Evolutionary conservation across 2,113 vertebrate genomes (phyloP), one percentile per base, ranked within the genome.

Genomic region (Isichthys henryi): DNA sequence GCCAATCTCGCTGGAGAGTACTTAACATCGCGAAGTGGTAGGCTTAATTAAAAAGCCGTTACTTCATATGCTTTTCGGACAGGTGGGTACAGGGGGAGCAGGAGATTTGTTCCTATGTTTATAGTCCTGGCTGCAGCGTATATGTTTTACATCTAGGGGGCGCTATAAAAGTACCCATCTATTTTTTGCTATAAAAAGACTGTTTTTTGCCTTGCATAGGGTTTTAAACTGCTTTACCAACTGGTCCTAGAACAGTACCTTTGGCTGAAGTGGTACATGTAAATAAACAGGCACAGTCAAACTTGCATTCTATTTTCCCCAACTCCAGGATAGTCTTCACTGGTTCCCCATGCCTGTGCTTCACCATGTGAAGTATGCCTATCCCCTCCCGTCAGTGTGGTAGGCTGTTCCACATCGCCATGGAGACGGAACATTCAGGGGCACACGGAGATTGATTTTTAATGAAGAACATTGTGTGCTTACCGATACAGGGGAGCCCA

Each of bases 11-110:
- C 43, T 84, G 82, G 21, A 19, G 70, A 48, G 23, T 21, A 9
- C 10, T 45, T 49, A 48, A 17, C 19, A 56, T 10, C 3, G 70
- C 6, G 43, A 74, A 77, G 49, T 56, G 49, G 43, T 56, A 7
- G 49, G 88, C 46, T 50, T 50, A 77, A 82, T 89, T 89, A 89
- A 77, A 83, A 58, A 84, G 31, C 88, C 3, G 17, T 62, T 62
- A 48, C 50, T 31, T 89, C 27, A 3, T 45, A 11, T 45, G 7
- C 80, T 83, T 52, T 17, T 13, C 17, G 11, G 35, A 35, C 6
- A 2, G 5, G 15, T 39, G 52, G 35, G n/a, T 43, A 49, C 27
- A 21, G 46, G 27, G 21, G 88, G 27, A 21, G 48, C 11, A 39
- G 39, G 35, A 53, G 88, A 45, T 31, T 88, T 88, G 46, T 50